Percentiles rank a stretch among this genome's conserved stretches.
phyloP scores from a whole-genome alignment of 2,888 invertebrate genomes.

The Diaprepes abbreviatus region DNA sequence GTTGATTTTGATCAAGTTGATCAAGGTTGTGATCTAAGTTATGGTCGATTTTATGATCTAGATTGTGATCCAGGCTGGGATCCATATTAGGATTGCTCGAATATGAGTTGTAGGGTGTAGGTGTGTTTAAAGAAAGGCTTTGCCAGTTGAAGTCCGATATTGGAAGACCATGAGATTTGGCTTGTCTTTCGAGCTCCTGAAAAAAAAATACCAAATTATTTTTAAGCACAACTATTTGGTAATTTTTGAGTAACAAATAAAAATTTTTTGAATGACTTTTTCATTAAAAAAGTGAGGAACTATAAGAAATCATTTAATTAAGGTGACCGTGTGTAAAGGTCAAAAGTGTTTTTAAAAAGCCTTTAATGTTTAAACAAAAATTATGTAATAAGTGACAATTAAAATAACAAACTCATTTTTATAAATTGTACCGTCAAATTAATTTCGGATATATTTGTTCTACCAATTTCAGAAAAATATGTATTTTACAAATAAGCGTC shows the following conservation, averaged over 20 bases:
- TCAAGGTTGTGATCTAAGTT: constrained; percentile 42
- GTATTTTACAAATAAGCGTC: too few relatives aligned
- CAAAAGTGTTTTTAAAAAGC: too few relatives aligned
- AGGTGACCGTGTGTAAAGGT: too few relatives aligned
- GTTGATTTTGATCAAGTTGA: constrained; percentile 52
- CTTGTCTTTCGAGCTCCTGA: constrained; percentile 84
- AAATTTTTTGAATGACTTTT: too few relatives aligned
- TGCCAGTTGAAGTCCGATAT: constrained; percentile 75
- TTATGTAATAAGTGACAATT: too few relatives aligned
- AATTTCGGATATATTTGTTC: too few relatives aligned
- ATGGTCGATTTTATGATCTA: constrained; percentile 40
- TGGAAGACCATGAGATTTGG: constrained; percentile 81
- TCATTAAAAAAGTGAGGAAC: too few relatives aligned
- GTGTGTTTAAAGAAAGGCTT: constrained; percentile 61
- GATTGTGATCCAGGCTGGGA: constrained; percentile 36
- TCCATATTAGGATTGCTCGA: constrained; percentile 46
- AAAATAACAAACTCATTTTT: too few relatives aligned
- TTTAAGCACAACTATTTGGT: neutral
- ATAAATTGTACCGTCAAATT: neutral
- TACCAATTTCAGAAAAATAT: too few relatives aligned
- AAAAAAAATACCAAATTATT: constrained; percentile 33
- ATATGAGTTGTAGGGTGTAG: constrained; percentile 64
- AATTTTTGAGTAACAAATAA: too few relatives aligned
- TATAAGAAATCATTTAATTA: too few relatives aligned
- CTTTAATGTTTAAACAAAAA: too few relatives aligned